Evolutionary conservation across 2,888 invertebrate species (phyloP).

Genomic region (Microctonus brassicae): DNA sequence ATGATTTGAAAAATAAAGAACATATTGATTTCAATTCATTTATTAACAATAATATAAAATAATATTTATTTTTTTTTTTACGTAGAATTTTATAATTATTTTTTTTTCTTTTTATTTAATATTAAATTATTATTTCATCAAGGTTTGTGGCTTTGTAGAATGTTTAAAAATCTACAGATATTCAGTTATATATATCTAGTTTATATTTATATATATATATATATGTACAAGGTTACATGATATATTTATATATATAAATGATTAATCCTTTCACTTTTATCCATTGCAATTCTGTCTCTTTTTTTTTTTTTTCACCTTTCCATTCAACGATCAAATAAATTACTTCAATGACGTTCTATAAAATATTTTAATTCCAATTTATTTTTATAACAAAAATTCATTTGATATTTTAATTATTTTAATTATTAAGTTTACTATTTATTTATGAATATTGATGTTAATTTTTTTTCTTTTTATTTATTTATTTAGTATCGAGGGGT

Average conservation of each 20-base stretch:
- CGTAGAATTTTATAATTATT: no score
- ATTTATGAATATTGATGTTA: background rate
- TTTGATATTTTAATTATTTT: no score
- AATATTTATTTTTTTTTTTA: no score
- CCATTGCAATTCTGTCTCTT: conserved; percentile 44
- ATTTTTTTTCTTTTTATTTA: background rate
- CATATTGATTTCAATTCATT: no score
- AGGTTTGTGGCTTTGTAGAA: conserved; percentile 24
- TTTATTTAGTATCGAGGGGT: conserved; percentile 81
- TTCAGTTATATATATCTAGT: conserved; percentile 4
- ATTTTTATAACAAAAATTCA: no score
- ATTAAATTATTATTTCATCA: background rate
- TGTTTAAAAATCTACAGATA: conserved; percentile 39
- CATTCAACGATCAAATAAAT: conserved; percentile 58
- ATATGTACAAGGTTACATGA: conserved; percentile 61
- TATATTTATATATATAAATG: conserved; percentile 4
- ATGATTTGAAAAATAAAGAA: no score
- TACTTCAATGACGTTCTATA: conserved; percentile 52
- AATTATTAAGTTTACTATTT: background rate
- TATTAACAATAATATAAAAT: no score
- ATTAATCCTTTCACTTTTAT: conserved; percentile 66
- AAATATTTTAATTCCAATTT: conserved; percentile 55
- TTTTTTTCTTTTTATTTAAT: no score
- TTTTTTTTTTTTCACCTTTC: conserved; percentile 33
- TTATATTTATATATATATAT: conserved; percentile 23